Conservation (phyloP, 1,140 invertebrate species). For the Papilio aristodemus region DNA sequence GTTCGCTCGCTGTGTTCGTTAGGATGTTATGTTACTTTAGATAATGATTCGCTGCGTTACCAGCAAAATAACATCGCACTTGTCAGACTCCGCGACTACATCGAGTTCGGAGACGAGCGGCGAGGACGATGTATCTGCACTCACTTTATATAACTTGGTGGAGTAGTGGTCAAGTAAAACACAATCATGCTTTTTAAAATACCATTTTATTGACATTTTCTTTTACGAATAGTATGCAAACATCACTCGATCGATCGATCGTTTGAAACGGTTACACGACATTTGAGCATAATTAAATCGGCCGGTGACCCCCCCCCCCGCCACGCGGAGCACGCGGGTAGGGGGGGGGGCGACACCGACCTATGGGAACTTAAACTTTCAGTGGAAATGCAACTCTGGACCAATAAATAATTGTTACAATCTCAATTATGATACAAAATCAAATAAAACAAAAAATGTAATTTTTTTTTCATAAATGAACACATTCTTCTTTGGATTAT, state of each 20-base stretch:
- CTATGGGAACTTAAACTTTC: slow-evolving; percentile 41
- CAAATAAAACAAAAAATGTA: slow-evolving; percentile 56
- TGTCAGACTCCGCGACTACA: too few relatives aligned
- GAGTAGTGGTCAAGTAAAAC: slow-evolving; percentile 38
- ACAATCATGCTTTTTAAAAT: slow-evolving; percentile 67
- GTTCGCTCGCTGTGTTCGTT: too few relatives aligned
- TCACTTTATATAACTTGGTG: not conserved
- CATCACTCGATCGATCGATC: slow-evolving; percentile 72
- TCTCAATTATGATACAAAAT: slow-evolving; percentile 58
- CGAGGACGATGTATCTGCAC: too few relatives aligned
- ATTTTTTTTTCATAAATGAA: slow-evolving; percentile 66
- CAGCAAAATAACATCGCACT: too few relatives aligned
- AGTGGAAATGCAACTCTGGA: slow-evolving; percentile 74
- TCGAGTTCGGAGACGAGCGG: too few relatives aligned
- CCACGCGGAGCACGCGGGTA: not conserved
- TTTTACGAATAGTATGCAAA: slow-evolving; percentile 78
- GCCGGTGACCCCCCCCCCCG: slow-evolving; percentile 17
- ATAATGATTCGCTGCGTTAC: too few relatives aligned
- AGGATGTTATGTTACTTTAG: too few relatives aligned
- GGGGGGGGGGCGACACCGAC: not conserved
- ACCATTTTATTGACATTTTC: slow-evolving; percentile 79
- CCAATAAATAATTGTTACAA: slow-evolving; percentile 75
- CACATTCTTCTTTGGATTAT: slow-evolving; percentile 75
- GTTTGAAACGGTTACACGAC: slow-evolving; percentile 59
- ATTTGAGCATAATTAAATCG: slow-evolving; percentile 66